These are phyloP conservation scores for Galeopsomyia nigrocyanea DNA, from an alignment of 2,888 invertebrate species.

Conservation along the genomic window DNA sequence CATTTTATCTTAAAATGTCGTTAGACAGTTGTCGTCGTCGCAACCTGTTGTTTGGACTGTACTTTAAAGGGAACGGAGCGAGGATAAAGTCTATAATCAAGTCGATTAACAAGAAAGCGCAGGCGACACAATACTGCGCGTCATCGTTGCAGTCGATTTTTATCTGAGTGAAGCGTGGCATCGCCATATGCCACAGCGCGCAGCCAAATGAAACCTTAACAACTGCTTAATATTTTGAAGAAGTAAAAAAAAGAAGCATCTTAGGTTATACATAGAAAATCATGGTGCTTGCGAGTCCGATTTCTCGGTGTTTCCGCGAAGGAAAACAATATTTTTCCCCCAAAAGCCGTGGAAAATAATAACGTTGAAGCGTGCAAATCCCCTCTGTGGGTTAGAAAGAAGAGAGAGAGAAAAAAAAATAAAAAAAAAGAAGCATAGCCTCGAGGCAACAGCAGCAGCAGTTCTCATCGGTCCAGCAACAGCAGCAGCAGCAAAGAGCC, in stretches of 20 bases:
- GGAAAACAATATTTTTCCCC: conserved; percentile 23
- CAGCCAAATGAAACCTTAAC: background rate
- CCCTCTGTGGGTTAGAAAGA: background rate
- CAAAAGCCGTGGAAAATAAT: background rate
- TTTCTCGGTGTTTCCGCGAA: conserved; percentile 12
- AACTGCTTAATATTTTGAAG: conserved; percentile 14
- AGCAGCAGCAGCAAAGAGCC: no score
- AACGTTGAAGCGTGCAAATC: conserved; percentile 9
- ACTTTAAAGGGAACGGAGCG: no score
- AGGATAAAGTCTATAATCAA: no score
- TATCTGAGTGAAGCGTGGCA: no score
- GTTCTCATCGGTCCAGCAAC: conserved; percentile 12
- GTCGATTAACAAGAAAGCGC: no score
- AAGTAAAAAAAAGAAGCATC: background rate
- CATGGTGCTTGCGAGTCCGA: background rate
- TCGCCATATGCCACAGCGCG: background rate
- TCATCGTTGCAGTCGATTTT: no score
- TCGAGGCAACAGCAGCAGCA: background rate
- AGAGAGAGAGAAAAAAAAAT: background rate
- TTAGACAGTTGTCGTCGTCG: no score
- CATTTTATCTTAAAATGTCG: no score
- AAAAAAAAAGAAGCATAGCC: no score
- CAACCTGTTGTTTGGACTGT: no score
- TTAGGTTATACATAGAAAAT: conserved; percentile 22
- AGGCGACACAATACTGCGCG: no score